Evolutionary conservation across 1,140 invertebrate genomes (phyloP).

Genomic region (Chlorops oryzae): DNA sequence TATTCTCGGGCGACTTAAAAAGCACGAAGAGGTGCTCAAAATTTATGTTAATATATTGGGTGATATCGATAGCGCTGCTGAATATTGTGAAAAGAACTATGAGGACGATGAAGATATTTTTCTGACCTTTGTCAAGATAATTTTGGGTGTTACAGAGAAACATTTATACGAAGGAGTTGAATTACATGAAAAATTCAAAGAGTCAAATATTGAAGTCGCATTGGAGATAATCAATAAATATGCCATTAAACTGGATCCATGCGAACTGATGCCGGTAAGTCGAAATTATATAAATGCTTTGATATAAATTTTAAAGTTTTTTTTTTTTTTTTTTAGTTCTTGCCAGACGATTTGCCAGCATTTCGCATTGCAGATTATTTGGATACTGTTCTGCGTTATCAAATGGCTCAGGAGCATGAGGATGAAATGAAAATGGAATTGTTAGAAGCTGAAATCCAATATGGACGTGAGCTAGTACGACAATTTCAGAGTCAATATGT

Average conservation of each 20-base stretch:
- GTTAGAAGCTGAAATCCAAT: constrained; percentile 73
- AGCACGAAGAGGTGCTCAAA: constrained; percentile 85
- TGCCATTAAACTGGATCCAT: constrained; percentile 73
- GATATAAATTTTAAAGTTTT: constrained; percentile 8
- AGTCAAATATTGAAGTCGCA: constrained; percentile 70
- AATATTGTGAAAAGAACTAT: constrained; percentile 75
- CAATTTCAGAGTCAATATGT: constrained; percentile 74
- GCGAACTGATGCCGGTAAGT: constrained; percentile 53
- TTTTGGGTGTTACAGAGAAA: constrained; percentile 56
- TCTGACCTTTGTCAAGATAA: constrained; percentile 58
- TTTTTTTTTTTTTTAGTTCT: constrained; percentile 45
- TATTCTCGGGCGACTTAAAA: constrained; percentile 80
- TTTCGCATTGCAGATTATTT: constrained; percentile 69
- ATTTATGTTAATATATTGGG: constrained; percentile 83
- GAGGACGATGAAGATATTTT: constrained; percentile 59
- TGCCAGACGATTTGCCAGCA: constrained; percentile 72
- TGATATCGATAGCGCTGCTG: constrained; percentile 72
- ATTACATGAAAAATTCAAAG: constrained; percentile 52
- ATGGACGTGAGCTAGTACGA: constrained; percentile 73
- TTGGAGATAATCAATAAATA: constrained; percentile 74
- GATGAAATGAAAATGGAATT: constrained; percentile 75
- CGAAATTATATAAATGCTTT: not conserved
- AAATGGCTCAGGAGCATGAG: constrained; percentile 63
- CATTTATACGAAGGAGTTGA: constrained; percentile 51
- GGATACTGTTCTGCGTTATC: constrained; percentile 67